Evolutionary conservation across 1,140 invertebrate species (phyloP).

Genomic region (Drosophila littoralis): DNA sequence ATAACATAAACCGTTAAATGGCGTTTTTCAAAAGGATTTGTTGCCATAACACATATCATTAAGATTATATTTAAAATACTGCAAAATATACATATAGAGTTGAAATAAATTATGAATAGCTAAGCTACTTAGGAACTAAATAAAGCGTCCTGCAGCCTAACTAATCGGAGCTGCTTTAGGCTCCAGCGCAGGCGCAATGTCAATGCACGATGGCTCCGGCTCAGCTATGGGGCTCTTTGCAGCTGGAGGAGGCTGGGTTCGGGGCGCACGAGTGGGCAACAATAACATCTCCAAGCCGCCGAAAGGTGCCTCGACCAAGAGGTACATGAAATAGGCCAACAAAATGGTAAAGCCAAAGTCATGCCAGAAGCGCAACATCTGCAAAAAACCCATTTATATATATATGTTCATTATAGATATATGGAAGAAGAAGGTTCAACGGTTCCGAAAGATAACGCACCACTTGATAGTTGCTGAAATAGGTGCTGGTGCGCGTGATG

Average conservation of each 20-base stretch:
- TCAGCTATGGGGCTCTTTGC: background rate
- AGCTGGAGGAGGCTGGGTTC: background rate
- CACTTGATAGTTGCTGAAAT: constrained; percentile 74
- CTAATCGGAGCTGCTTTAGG: background rate
- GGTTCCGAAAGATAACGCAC: constrained; percentile 35
- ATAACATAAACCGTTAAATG: no score
- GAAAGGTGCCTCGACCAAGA: constrained; percentile 65
- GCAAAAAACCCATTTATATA: background rate
- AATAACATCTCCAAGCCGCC: constrained; percentile 43
- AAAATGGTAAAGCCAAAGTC: constrained; percentile 65
- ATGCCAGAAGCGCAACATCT: constrained; percentile 66
- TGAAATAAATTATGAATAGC: background rate
- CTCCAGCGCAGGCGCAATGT: background rate
- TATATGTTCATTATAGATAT: background rate
- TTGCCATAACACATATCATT: no score
- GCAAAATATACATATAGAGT: no score
- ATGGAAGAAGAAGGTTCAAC: no score
- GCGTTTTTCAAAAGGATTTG: no score
- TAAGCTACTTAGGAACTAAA: background rate
- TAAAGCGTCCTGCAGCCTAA: background rate
- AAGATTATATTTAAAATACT: no score
- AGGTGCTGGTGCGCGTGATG: constrained; percentile 43
- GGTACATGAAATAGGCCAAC: constrained; percentile 44
- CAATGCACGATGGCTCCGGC: background rate
- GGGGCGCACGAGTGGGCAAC: constrained; percentile 28